These are phyloP conservation scores for Drepana falcataria DNA, from an alignment of 2,888 invertebrate genomes.

Conservation along the genomic window DNA sequence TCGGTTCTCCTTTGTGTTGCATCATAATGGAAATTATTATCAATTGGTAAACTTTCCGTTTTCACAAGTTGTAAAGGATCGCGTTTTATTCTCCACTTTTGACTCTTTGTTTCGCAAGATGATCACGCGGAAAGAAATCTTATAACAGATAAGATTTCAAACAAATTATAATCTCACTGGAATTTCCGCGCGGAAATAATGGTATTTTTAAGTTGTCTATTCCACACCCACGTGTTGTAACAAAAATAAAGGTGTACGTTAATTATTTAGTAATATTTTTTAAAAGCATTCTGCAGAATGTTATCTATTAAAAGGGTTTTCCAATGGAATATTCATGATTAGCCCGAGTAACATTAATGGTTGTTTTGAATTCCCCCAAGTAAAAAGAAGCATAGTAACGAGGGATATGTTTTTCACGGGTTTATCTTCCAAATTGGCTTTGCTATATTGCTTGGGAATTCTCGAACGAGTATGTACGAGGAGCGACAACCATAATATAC, in stretches of 20 bases:
- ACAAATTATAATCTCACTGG: constrained; percentile 14
- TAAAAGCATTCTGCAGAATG: constrained; percentile 36
- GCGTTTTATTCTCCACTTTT: constrained; percentile 63
- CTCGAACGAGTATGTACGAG: constrained; percentile 4
- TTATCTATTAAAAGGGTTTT: constrained; percentile 58
- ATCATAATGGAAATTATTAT: constrained; percentile 74
- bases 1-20: constrained; percentile 68
- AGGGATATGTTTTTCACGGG: constrained; percentile 34
- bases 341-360: constrained; percentile 59
- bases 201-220: neutral
- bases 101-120: constrained; percentile 43
- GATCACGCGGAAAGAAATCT: constrained; percentile 34
- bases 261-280: constrained; percentile 47
- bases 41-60: constrained; percentile 72
- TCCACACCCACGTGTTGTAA: constrained; percentile 7
- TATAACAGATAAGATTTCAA: constrained; percentile 24
- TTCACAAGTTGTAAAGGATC: constrained; percentile 60
- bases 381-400: constrained; percentile 45
- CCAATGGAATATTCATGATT: constrained; percentile 63
- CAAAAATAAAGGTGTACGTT: constrained; percentile 23
- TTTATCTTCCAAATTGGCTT: constrained; percentile 39
- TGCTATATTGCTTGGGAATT: constrained; percentile 24
- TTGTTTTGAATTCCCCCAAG: constrained; percentile 59
- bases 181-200: neutral
- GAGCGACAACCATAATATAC: neutral